These are phyloP conservation scores for Leucoraja ocellata DNA, from an alignment of 2,797 vertebrate genomes.

Conservation along the genomic window DNA sequence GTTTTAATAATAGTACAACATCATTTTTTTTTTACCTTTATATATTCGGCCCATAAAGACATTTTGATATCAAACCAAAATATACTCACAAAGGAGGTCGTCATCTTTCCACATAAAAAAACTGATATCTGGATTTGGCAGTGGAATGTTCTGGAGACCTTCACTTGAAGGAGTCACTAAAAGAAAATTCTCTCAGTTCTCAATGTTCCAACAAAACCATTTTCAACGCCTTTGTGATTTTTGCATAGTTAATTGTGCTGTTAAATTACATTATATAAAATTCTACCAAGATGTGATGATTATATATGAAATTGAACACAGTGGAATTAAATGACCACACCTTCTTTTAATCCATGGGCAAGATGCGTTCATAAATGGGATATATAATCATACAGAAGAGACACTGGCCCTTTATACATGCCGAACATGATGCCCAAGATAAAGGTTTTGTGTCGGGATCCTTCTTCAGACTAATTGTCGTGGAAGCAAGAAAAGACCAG, in stretches of 20 bases:
- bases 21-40: background rate
- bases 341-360: too few species aligned
- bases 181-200: background rate
- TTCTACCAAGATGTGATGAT: background rate
- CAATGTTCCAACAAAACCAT: fast-evolving
- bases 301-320: background rate
- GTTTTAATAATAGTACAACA: background rate
- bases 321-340: background rate
- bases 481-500: too few species aligned
- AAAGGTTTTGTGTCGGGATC: too few species aligned
- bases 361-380: too few species aligned
- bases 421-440: too few species aligned
- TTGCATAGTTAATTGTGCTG: background rate
- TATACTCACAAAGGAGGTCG: conserved; percentile 78
- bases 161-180: conserved; percentile 31
- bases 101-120: conserved; percentile 84
- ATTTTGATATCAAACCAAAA: background rate
- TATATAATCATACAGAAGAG: too few species aligned
- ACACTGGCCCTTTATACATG: too few species aligned
- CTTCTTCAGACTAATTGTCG: too few species aligned
- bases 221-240: background rate
- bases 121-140: conserved; percentile 82
- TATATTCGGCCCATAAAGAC: background rate
- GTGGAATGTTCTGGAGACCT: conserved; percentile 57
- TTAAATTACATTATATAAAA: background rate